Base-by-base conservation (phyloP, 2,888 invertebrate species). In the Heliconius erato region DNA sequence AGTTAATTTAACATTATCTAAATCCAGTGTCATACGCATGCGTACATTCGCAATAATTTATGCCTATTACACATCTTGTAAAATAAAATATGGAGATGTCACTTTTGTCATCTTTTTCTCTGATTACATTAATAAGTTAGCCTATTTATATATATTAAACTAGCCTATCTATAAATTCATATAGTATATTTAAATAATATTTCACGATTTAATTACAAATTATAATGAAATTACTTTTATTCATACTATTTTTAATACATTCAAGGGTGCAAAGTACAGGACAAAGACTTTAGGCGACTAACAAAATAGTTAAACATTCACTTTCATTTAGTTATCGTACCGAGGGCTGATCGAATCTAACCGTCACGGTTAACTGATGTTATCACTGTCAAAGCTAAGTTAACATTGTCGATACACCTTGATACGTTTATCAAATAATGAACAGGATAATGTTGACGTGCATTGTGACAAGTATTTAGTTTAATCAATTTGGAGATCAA, bases 1-100 rank as follows among this genome's bases (percentile, higher is more conserved):
- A 83, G 40, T 63, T 76, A 63, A 83, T 85, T 69, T 80, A 82
- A 79, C 79, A 85, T 85, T 83, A 81, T 85, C 84, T 86, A 83
- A 85, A 86, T 81, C 79, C 83, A 79, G 80, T 69, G 82, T 81
- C 82, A 63, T 23, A 74, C 74, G 78, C 77, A 28, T 59, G 72
- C 72, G 78, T 72, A 83, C 63, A 83, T 80, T 74, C 19, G 78
- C 35, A 76, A 63, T 26, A 35, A 82, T 82, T 12, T 79, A 74
- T 82, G 49, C n/a, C 12, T 19, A 32, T 72, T 72, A 16, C 78
- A 78, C 26, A 76, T 35, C 23, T 76, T 35, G 54, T 74, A 59
- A 35, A 26, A 63, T 54, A 19, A 16, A 35, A 76, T 9, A 76
- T 35, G 9, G 35, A 76, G 35, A 32, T 76, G 76, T 63, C 63